A percentile compares a stretch with the other conserved stretches of the same genome.
phyloP scores from a whole-genome alignment of 2,888 invertebrate species.

The Ctena decussata region DNA sequence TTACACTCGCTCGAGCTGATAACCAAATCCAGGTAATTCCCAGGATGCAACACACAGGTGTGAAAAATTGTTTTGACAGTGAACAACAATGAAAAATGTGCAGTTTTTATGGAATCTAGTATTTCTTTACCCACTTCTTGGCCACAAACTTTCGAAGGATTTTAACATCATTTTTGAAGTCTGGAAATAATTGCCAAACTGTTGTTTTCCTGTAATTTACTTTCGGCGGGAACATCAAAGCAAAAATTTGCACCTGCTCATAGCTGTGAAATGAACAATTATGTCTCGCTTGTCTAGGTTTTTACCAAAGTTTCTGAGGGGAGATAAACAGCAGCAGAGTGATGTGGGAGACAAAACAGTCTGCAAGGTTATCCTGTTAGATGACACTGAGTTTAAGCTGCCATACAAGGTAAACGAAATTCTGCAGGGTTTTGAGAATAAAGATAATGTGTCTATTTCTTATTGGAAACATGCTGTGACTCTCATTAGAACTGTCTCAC shows the following conservation, averaged over 20 bases:
- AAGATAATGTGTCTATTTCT: too few relatives aligned
- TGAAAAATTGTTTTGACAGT: slow-evolving; percentile 10
- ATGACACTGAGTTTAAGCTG: slow-evolving; percentile 78
- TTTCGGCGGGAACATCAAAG: not conserved
- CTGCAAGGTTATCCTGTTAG: slow-evolving; percentile 76
- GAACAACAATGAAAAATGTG: not conserved
- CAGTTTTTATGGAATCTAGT: not conserved
- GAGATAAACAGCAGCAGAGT: slow-evolving; percentile 68
- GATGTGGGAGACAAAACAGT: slow-evolving; percentile 67
- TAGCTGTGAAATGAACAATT: not conserved
- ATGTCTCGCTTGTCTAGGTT: slow-evolving; percentile 75
- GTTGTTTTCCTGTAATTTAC: too few relatives aligned
- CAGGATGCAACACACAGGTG: slow-evolving; percentile 9
- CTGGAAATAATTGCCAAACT: too few relatives aligned
- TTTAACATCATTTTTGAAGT: too few relatives aligned
- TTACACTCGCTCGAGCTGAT: not conserved
- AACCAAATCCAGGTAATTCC: slow-evolving; percentile 4
- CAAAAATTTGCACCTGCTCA: not conserved
- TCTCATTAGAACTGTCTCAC: too few relatives aligned
- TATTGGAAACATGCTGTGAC: too few relatives aligned
- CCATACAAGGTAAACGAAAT: slow-evolving; percentile 81
- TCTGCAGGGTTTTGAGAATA: too few relatives aligned
- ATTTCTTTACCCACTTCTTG: not conserved
- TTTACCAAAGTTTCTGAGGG: slow-evolving; percentile 78
- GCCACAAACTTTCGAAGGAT: too few relatives aligned